A percentile compares a stretch with the other conserved stretches of the same genome.
These are phyloP conservation scores for Melanocharis versteri DNA, from an alignment of 2,113 vertebrate species.

Conservation along the genomic window DNA sequence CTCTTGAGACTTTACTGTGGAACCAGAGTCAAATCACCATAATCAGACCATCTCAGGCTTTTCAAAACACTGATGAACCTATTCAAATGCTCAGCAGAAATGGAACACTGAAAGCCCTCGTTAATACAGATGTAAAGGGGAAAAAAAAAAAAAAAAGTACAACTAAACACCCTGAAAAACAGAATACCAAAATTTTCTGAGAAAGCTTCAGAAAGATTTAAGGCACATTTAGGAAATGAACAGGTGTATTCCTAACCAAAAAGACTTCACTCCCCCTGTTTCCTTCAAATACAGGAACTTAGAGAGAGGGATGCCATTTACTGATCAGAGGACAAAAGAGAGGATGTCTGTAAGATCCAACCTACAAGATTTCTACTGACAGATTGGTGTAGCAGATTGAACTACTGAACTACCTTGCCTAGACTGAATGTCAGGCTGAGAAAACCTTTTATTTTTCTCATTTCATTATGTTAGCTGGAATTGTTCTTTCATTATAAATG, in stretches of 20 bases:
- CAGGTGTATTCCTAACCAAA: not conserved
- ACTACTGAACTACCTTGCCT: not conserved
- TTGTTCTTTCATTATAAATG: not conserved
- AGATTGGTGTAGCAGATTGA: not conserved
- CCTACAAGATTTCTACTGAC: not conserved
- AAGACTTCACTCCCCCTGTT: not conserved
- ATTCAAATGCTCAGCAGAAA: constrained; percentile 24
- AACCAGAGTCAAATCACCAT: constrained; percentile 14
- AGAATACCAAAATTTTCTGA: not conserved
- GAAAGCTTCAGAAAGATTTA: not conserved
- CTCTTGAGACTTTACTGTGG: not conserved
- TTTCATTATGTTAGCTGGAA: not conserved
- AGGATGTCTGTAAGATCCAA: accelerated
- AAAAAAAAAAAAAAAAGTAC: not conserved
- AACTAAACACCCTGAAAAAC: not conserved
- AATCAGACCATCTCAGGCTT: not conserved
- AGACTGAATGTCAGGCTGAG: not conserved
- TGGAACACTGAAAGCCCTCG: not conserved
- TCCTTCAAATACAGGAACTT: not conserved
- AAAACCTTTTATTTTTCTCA: not conserved
- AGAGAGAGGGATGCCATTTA: not conserved
- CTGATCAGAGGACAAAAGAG: not conserved
- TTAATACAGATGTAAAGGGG: not conserved
- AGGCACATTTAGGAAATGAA: not conserved
- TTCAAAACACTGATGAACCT: constrained; percentile 35